phyloP scores from a whole-genome alignment of 2,797 vertebrate species.

The Hyperoplus lanceolatus region DNA sequence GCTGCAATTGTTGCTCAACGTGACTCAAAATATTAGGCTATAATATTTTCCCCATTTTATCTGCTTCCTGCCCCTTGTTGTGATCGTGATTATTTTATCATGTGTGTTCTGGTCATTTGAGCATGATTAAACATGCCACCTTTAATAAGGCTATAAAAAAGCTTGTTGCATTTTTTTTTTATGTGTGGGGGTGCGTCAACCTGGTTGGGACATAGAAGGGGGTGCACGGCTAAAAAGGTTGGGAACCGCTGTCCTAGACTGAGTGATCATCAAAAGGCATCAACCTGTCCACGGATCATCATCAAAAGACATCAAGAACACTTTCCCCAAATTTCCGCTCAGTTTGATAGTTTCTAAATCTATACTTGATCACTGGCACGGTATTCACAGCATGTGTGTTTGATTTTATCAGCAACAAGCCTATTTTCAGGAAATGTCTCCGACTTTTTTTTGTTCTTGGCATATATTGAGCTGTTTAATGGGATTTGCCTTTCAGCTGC shows the following conservation, averaged over 20 bases:
- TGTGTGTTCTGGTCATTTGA: too few species aligned
- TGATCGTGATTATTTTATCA: too few species aligned
- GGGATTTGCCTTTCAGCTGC: conserved; percentile 48
- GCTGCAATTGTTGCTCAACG: too few species aligned
- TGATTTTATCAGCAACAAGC: conserved; percentile 57
- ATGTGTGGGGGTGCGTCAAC: too few species aligned
- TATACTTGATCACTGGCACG: conserved; percentile 7
- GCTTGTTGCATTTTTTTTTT: too few species aligned
- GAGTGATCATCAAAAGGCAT: conserved; percentile 33
- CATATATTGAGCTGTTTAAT: conserved; percentile 28
- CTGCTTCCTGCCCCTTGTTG: too few species aligned
- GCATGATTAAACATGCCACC: too few species aligned
- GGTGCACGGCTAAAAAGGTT: too few species aligned
- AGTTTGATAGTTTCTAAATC: conserved; percentile 14
- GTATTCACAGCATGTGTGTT: conserved; percentile 41
- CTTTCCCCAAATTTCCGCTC: conserved; percentile 13
- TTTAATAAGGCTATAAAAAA: too few species aligned
- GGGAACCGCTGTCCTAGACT: conserved; percentile 26
- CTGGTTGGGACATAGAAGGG: too few species aligned
- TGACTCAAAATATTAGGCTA: too few species aligned
- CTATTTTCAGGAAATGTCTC: conserved; percentile 56
- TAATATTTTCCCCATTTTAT: too few species aligned
- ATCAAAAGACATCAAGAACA: conserved; percentile 6
- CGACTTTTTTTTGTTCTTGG: conserved; percentile 16
- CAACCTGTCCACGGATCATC: conserved; percentile 39